phyloP scores from a whole-genome alignment of 1,140 invertebrate species.

The Pseudomyrmex sp. region DNA sequence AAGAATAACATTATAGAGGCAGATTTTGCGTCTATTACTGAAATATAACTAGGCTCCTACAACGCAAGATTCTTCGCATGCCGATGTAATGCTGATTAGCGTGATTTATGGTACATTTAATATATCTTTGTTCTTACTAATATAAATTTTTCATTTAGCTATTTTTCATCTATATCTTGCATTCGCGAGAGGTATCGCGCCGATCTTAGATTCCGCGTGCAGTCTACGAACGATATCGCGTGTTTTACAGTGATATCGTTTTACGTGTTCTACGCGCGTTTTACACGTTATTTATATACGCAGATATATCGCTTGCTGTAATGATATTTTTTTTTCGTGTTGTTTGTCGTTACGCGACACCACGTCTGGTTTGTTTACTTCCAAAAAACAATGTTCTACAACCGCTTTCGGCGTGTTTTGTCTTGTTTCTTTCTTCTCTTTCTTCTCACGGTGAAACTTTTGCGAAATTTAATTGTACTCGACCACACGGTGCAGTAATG shows the following conservation, averaged over 20 bases:
- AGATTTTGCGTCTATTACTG: slow-evolving; percentile 20
- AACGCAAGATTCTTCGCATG: slow-evolving; percentile 19
- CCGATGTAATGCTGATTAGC: slow-evolving; percentile 15
- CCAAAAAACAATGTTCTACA: not conserved
- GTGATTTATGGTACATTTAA: not conserved
- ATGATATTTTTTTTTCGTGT: not conserved
- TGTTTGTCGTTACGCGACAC: not conserved
- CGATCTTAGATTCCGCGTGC: slow-evolving; percentile 6
- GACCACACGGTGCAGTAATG: slow-evolving; percentile 1
- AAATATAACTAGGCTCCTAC: slow-evolving; percentile 47
- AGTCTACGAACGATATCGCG: slow-evolving; percentile 11
- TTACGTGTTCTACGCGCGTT: not conserved
- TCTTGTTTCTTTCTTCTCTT: not conserved
- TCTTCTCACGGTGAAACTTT: slow-evolving; percentile 19
- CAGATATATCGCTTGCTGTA: not conserved
- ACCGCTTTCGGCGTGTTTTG: slow-evolving; percentile 28
- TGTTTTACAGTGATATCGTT: not conserved
- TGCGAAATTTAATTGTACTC: slow-evolving; percentile 45
- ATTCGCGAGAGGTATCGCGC: not conserved
- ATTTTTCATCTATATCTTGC: not conserved
- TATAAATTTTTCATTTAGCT: not conserved
- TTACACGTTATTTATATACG: not conserved
- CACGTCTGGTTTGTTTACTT: not conserved
- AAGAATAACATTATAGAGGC: slow-evolving; percentile 7
- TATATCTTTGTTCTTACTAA: not conserved